Percentiles rank a stretch among this genome's conserved stretches.
These are phyloP conservation scores for Tamandua tetradactyla DNA, from an alignment of 2,797 vertebrate genomes.

Conservation along the genomic window DNA sequence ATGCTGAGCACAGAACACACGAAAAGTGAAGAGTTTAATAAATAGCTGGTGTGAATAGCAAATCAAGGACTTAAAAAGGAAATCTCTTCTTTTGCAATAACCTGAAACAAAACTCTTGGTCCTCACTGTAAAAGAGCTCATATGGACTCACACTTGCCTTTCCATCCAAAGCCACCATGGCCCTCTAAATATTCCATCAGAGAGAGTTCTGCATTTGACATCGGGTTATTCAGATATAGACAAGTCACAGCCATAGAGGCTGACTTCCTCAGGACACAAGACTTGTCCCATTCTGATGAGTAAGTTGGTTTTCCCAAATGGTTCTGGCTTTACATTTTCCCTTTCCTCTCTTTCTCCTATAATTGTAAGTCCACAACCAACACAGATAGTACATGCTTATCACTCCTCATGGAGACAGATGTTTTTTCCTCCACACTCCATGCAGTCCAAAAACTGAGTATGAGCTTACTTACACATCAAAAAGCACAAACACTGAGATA, in stretches of 20 bases:
- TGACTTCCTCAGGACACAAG: neutral
- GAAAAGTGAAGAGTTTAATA: neutral
- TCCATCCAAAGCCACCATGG: neutral
- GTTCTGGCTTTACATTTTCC: neutral
- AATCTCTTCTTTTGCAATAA: neutral
- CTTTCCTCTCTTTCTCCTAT: neutral
- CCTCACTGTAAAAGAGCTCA: neutral
- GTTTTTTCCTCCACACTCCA: accelerated
- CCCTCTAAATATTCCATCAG: neutral
- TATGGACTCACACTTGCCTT: accelerated
- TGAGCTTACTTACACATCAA: neutral
- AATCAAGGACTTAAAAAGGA: neutral
- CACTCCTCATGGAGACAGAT: neutral
- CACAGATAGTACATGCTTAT: neutral
- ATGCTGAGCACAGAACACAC: neutral
- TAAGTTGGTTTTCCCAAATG: neutral
- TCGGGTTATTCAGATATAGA: neutral
- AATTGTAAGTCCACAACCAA: accelerated
- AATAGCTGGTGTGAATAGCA: neutral
- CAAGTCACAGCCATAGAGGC: neutral
- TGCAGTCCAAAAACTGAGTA: neutral
- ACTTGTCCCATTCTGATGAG: neutral
- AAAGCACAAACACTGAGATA: neutral
- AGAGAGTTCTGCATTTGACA: neutral
- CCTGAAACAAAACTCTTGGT: neutral